Base-by-base conservation (phyloP, 2,797 vertebrate species). In the Bovichtus variegatus region DNA sequence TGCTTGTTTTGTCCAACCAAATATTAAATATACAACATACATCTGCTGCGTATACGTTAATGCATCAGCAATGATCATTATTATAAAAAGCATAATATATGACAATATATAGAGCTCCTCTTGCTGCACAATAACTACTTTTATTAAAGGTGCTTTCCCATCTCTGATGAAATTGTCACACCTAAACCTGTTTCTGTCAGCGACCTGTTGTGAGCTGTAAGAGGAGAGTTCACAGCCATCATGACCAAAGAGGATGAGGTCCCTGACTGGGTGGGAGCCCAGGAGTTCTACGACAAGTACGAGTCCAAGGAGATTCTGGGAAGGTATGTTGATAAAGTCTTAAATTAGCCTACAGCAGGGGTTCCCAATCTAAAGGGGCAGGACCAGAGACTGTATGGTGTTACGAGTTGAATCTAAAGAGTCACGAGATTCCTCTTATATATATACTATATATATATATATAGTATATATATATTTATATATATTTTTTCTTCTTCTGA, bases 271-370 rank as follows among this genome's bases (percentile, higher is more conserved):
- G 93, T 94, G 50, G 96, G 96, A 3, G 96, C 97, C 47, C 94
- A 97, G 86, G 96, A 97, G 80, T 99, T 99, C 82, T 98, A 99
- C 15, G 95, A 97, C 81, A 99, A 98, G 85, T 99, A 99, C 64
- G 97, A 99, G 15, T 94, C 97, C 0, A 99, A 99, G 89, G 98
- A 99, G 90, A 86, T 99, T 79, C 93, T 99, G 71, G 98, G 98
- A 93, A 97, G 98, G 98, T 99, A 95, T 5, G 72, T 76, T 55
- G 5, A 11, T 1, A 3, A 23, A 65, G 49, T 15, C 12, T 11
- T 38, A 25, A 54, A 46, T 6, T 3, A 47, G 1, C 23, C 21
- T 5, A 2, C 2, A 62, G 34, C 23, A 29, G 66, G 38, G 16
- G 27, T 25, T 66, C 16, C 44, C 54, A 49, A 58, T 40, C n/a